phyloP scores from a whole-genome alignment of 2,888 invertebrate species.

The Acronicta leporina region DNA sequence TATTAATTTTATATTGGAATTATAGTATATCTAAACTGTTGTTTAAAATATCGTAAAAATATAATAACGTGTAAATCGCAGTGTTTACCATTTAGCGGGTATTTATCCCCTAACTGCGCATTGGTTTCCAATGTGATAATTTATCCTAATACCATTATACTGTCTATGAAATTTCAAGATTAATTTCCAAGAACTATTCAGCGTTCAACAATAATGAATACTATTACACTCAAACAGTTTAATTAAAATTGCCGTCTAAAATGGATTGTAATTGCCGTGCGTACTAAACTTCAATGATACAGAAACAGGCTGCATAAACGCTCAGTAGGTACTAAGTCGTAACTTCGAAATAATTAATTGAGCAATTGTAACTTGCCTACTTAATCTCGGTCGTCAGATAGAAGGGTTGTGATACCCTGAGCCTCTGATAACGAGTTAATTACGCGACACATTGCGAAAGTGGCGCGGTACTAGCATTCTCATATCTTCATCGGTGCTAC shows the following conservation, averaged over 20 bases:
- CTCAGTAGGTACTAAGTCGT: slow-evolving; percentile 37
- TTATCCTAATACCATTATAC: slow-evolving; percentile 16
- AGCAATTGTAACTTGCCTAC: slow-evolving; percentile 65
- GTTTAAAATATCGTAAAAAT: slow-evolving; percentile 2
- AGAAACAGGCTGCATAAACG: slow-evolving; percentile 44
- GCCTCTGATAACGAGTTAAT: slow-evolving; percentile 62
- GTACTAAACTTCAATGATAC: slow-evolving; percentile 50
- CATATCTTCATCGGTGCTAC: slow-evolving; percentile 79
- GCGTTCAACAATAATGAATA: slow-evolving; percentile 40
- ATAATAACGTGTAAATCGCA: slow-evolving; percentile 17
- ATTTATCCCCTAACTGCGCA: slow-evolving; percentile 26
- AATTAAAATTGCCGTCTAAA: slow-evolving; percentile 61
- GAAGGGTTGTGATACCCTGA: slow-evolving; percentile 61
- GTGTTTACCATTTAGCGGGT: slow-evolving; percentile 14
- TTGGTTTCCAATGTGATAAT: slow-evolving; percentile 28
- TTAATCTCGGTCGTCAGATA: slow-evolving; percentile 70
- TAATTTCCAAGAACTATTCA: slow-evolving; percentile 32
- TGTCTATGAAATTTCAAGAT: slow-evolving; percentile 28
- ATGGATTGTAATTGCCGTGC: slow-evolving; percentile 55
- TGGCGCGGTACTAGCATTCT: slow-evolving; percentile 61
- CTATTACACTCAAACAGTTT: slow-evolving; percentile 48
- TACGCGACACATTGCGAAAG: slow-evolving; percentile 69
- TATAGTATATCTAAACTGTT: no score
- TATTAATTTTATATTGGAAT: slow-evolving; percentile 6
- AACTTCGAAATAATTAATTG: slow-evolving; percentile 67